phyloP scores from a whole-genome alignment of 2,797 vertebrate genomes.

The Pangasius djambal region DNA sequence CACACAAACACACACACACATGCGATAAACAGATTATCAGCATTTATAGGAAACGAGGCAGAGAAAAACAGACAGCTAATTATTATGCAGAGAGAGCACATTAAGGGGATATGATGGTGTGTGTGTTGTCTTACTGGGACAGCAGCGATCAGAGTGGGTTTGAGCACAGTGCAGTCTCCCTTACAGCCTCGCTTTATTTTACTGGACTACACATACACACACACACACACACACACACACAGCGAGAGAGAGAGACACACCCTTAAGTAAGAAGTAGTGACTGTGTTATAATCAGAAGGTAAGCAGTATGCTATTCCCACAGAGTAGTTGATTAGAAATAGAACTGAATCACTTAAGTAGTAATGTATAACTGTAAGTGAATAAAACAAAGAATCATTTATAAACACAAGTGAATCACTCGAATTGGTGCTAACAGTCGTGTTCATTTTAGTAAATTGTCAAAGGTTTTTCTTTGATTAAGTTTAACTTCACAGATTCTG shows the following conservation, averaged over 20 bases:
- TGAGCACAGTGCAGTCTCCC: slow-evolving; percentile 83
- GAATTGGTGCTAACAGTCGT: neutral
- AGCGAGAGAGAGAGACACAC: neutral
- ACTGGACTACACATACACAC: slow-evolving; percentile 76
- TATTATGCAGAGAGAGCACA: neutral
- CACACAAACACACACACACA: neutral
- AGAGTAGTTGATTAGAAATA: neutral
- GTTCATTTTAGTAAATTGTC: too few relatives aligned
- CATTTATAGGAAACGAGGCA: neutral
- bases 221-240: slow-evolving; percentile 33
- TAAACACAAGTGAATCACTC: neutral
- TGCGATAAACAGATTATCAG: neutral
- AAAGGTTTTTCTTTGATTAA: too few relatives aligned
- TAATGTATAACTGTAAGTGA: too few relatives aligned
- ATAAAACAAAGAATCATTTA: too few relatives aligned
- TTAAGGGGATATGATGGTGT: neutral
- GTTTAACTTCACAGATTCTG: too few relatives aligned
- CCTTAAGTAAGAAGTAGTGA: neutral
- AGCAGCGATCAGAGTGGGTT: slow-evolving; percentile 84
- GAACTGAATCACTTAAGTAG: too few relatives aligned
- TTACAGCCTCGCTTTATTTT: slow-evolving; percentile 88
- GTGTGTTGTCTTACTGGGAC: slow-evolving; percentile 74
- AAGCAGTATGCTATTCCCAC: neutral
- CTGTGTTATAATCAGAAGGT: neutral
- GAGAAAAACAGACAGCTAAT: neutral